These are phyloP conservation scores for Gonocerus acuteangulatus DNA, from an alignment of 2,888 invertebrate species.

Conservation along the genomic window DNA sequence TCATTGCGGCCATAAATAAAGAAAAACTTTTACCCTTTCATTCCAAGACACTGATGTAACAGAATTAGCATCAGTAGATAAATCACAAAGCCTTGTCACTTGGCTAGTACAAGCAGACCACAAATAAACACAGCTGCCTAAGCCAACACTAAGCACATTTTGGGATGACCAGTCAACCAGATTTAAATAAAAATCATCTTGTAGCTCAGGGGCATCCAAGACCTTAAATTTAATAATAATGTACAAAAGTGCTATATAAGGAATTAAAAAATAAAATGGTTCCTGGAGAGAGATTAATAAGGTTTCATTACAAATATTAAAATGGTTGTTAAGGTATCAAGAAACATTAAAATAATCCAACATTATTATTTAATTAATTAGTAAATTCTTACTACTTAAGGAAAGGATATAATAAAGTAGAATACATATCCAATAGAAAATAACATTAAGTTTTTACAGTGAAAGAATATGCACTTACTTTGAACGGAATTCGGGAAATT, in stretches of 20 bases:
- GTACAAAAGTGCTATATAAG: no score
- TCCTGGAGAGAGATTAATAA: no score
- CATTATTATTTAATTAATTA: no score
- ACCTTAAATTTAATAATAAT: conserved; percentile 63
- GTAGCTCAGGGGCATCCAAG: conserved; percentile 89
- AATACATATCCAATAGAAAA: no score
- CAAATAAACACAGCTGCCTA: conserved; percentile 94
- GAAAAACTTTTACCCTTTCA: conserved; percentile 70
- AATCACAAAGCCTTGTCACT: conserved; percentile 90
- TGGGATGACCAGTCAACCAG: conserved; percentile 99
- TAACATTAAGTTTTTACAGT: no score
- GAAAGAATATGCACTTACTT: conserved; percentile 47
- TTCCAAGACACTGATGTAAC: conserved; percentile 99
- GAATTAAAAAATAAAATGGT: no score
- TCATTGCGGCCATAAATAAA: no score
- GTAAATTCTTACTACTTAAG: no score
- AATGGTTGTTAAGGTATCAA: no score
- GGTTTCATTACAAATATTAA: no score
- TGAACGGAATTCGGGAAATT: conserved; percentile 97
- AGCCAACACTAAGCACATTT: conserved; percentile 93
- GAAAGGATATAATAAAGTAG: no score
- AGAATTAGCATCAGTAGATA: conserved; percentile 84
- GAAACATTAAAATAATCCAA: no score
- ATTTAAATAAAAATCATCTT: conserved; percentile 98
- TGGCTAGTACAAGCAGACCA: conserved; percentile 99